Conservation (phyloP, 37 sponge, comb jelly and placozoan genomes). For the Oscarella lobularis region DNA sequence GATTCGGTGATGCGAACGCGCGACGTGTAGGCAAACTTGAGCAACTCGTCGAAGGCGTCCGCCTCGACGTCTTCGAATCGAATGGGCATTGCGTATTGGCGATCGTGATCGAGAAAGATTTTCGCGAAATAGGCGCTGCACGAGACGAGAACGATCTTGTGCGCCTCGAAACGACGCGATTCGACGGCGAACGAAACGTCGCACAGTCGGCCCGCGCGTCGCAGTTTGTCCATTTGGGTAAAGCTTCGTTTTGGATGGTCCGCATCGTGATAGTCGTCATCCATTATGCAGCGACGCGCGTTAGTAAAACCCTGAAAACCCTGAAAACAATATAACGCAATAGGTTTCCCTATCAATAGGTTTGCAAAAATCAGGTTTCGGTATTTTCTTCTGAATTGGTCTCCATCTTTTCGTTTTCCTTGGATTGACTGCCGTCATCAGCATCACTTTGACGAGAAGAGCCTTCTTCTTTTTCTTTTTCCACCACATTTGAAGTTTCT, state of each 20-base stretch:
- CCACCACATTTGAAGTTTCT: too few species aligned
- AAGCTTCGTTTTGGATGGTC: slow-evolving; percentile 37
- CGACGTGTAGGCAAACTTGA: slow-evolving; percentile 63
- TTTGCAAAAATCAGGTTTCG: too few species aligned
- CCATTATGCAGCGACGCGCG: too few species aligned
- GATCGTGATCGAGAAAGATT: slow-evolving; percentile 56
- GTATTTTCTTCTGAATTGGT: too few species aligned
- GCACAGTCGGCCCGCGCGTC: slow-evolving; percentile 54
- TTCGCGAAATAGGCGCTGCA: slow-evolving; percentile 56
- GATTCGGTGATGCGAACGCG: slow-evolving; percentile 41
- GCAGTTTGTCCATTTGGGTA: slow-evolving; percentile 34
- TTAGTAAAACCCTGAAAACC: too few species aligned
- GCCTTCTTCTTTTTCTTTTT: too few species aligned
- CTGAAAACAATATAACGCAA: too few species aligned
- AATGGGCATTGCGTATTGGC: slow-evolving; percentile 31
- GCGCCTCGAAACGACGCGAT: slow-evolving; percentile 30
- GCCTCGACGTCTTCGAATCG: slow-evolving; percentile 47
- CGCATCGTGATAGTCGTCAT: slow-evolving; percentile 38
- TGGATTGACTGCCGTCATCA: too few species aligned
- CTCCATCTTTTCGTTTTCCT: too few species aligned
- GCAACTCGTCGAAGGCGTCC: slow-evolving; percentile 22
- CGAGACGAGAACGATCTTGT: slow-evolving; percentile 48
- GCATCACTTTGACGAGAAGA: too few species aligned
- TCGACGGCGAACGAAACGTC: slow-evolving; percentile 30
- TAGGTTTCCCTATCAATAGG: too few species aligned